Conservation (phyloP, 2,797 vertebrate species). For the Graptemys geographica region DNA sequence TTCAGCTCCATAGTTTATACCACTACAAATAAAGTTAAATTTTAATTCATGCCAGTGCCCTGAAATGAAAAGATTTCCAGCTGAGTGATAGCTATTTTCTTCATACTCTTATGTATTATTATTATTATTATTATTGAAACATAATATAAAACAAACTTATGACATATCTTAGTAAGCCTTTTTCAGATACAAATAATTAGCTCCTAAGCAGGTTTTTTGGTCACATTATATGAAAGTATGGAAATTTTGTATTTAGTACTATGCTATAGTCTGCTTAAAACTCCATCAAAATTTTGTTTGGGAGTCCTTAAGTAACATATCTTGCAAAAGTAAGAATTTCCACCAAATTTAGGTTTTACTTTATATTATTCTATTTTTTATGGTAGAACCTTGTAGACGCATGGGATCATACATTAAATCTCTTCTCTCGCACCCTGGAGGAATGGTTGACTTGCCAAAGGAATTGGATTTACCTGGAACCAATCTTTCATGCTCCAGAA, state of each 20-base stretch:
- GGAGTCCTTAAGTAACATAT: not conserved
- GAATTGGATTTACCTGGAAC: conserved; percentile 79
- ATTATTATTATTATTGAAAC: not conserved
- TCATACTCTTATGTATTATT: not conserved
- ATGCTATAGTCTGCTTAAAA: not conserved
- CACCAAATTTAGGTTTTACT: not conserved
- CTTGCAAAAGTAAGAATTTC: not conserved
- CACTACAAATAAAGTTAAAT: not conserved
- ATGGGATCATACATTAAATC: conserved; percentile 75
- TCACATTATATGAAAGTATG: not conserved
- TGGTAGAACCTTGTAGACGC: conserved; percentile 72
- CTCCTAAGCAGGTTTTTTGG: not conserved
- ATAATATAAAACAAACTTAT: not conserved
- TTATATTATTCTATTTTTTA: not conserved
- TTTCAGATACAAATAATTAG: not conserved
- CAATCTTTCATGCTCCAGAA: conserved; percentile 77
- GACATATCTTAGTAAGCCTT: not conserved
- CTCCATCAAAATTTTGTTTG: not conserved
- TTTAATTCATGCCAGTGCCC: not conserved
- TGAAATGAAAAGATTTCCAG: not conserved
- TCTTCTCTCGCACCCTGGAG: conserved; percentile 73
- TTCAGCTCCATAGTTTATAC: not conserved
- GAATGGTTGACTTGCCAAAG: conserved; percentile 80
- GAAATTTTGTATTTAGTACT: not conserved
- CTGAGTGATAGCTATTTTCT: not conserved